phyloP scores from a whole-genome alignment of 2,797 vertebrate genomes.

The Melopsittacus undulatus region DNA sequence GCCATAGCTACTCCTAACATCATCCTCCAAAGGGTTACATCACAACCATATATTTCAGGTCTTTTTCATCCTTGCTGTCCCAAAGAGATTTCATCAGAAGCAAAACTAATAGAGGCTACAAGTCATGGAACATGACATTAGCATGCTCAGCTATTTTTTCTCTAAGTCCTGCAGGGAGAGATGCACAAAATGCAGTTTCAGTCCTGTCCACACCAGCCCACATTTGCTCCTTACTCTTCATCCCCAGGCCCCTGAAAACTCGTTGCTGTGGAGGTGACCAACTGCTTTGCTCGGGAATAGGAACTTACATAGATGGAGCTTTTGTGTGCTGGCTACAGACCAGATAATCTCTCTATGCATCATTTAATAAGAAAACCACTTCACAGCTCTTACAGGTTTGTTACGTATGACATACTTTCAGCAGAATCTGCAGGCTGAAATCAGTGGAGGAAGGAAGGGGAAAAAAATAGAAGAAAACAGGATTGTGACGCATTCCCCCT shows the following conservation, averaged over 20 bases:
- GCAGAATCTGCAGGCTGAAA: background rate
- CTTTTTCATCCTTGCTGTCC: background rate
- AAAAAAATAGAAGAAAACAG: background rate
- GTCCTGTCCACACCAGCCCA: background rate
- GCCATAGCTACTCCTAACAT: background rate
- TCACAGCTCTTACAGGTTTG: background rate
- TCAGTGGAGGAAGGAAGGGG: background rate
- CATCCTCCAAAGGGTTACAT: accelerated
- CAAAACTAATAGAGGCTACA: background rate
- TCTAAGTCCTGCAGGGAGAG: background rate
- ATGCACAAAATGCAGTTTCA: background rate
- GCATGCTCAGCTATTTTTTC: accelerated
- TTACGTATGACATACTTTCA: background rate
- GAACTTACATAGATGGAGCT: background rate
- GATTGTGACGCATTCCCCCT: background rate
- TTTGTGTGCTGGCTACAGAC: background rate
- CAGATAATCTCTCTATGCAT: slow-evolving; percentile 39
- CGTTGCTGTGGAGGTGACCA: background rate
- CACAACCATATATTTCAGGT: accelerated
- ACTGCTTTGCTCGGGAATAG: background rate
- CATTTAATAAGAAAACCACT: slow-evolving; percentile 56
- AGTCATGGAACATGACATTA: accelerated
- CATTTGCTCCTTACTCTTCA: background rate
- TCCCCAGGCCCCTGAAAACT: background rate
- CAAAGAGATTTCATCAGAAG: background rate